Conservation (phyloP, 1,140 invertebrate genomes). For the Stratiolaelaps scimitus region DNA sequence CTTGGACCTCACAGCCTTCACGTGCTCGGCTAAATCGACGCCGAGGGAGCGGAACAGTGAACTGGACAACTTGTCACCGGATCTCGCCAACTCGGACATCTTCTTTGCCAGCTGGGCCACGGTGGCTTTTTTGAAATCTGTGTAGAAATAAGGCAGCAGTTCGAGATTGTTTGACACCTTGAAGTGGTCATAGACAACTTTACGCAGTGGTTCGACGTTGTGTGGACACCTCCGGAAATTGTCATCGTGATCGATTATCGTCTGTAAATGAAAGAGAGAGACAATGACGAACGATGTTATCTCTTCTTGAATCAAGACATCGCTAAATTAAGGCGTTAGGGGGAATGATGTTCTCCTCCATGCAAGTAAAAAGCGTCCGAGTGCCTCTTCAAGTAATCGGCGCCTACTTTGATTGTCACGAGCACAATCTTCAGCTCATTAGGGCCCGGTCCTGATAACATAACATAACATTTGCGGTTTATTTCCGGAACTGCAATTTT, state of each 20-base stretch:
- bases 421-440: too few species aligned
- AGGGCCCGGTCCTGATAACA: too few species aligned
- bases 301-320: too few species aligned
- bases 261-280: slow-evolving; percentile 46
- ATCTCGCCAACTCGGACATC: neutral
- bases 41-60: slow-evolving; percentile 67
- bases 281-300: too few species aligned
- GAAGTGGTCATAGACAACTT: slow-evolving; percentile 64
- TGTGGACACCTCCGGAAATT: slow-evolving; percentile 54
- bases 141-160: slow-evolving; percentile 62
- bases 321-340: too few species aligned
- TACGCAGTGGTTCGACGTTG: slow-evolving; percentile 55
- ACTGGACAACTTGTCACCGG: slow-evolving; percentile 55
- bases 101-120: slow-evolving; percentile 52
- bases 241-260: slow-evolving; percentile 74
- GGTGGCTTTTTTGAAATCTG: slow-evolving; percentile 65
- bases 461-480: too few species aligned
- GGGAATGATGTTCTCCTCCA: too few species aligned
- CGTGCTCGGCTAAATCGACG: slow-evolving; percentile 54
- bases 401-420: too few species aligned
- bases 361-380: too few species aligned
- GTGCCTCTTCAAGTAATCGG: too few species aligned
- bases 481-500: too few species aligned
- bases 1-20: slow-evolving; percentile 56
- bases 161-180: slow-evolving; percentile 50